These are phyloP conservation scores for Coregonus clupeaformis DNA, from an alignment of 2,113 vertebrate genomes.

Conservation along the genomic window DNA sequence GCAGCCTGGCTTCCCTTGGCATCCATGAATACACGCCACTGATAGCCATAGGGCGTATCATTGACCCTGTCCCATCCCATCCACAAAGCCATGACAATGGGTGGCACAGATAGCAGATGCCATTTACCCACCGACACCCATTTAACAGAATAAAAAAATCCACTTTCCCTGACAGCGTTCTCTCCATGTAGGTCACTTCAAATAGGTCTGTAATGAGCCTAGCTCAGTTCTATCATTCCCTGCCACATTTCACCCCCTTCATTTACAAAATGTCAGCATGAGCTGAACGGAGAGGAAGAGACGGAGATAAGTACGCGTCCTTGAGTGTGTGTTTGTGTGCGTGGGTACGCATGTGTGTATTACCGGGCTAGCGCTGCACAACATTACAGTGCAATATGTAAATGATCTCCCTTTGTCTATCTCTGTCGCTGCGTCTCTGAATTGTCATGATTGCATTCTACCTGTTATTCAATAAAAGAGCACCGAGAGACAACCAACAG, in stretches of 20 bases:
- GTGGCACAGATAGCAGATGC: conserved; percentile 20
- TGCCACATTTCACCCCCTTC: conserved; percentile 2
- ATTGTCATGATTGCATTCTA: conserved; percentile 15
- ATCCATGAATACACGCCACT: no score
- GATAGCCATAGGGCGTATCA: no score
- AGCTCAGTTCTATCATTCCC: conserved; percentile 22
- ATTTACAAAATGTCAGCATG: conserved; percentile 31
- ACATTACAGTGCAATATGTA: background rate
- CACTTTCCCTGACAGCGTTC: conserved; percentile 31
- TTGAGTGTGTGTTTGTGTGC: background rate
- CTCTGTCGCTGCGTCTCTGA: conserved; percentile 13
- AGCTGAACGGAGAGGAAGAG: background rate
- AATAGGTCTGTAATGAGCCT: conserved; percentile 36
- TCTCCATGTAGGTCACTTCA: conserved; percentile 54
- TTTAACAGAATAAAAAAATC: conserved; percentile 8
- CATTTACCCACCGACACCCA: background rate
- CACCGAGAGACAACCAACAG: conserved; percentile 30
- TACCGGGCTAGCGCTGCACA: background rate
- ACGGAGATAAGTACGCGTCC: background rate
- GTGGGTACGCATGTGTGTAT: background rate
- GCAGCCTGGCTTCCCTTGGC: no score
- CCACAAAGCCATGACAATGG: background rate
- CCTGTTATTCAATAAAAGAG: conserved; percentile 33
- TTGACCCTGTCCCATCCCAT: background rate
- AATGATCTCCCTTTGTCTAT: background rate